phyloP scores from a whole-genome alignment of 2,113 vertebrate species.

The Ictalurus furcatus region DNA sequence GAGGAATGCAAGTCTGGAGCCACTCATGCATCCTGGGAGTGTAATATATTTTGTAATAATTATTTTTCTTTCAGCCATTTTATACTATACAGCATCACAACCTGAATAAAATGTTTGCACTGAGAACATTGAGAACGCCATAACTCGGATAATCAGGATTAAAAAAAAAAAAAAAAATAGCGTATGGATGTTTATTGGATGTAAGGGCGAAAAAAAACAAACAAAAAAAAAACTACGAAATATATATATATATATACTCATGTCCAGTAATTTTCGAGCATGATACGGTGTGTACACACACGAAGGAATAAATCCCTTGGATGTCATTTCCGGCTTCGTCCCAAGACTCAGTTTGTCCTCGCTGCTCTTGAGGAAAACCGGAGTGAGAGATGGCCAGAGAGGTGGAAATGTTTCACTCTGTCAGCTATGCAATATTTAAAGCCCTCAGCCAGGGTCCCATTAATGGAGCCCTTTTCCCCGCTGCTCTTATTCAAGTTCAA shows the following conservation, averaged over 20 bases:
- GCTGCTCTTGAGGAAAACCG: constrained; percentile 14
- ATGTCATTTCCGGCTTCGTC: not conserved
- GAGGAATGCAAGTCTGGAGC: too few relatives aligned
- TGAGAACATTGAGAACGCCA: not conserved
- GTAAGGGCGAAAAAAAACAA: not conserved
- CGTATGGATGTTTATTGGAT: not conserved
- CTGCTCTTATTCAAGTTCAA: constrained; percentile 41
- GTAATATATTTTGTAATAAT: not conserved
- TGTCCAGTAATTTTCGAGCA: not conserved
- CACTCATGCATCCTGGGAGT: not conserved
- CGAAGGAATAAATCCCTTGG: not conserved
- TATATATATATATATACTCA: not conserved
- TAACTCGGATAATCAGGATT: not conserved
- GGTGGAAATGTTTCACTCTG: constrained; percentile 55
- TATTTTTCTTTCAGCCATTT: not conserved
- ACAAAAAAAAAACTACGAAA: too few relatives aligned
- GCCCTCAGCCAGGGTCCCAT: constrained; percentile 47
- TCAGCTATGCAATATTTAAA: constrained; percentile 58
- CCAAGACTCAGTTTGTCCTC: not conserved
- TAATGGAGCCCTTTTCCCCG: constrained; percentile 49
- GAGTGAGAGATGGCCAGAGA: constrained; percentile 16
- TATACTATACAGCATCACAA: not conserved
- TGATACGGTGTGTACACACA: not conserved
- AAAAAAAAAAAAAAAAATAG: not conserved
- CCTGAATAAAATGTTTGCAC: not conserved